Evolutionary conservation across 1,140 invertebrate species (phyloP), one percentile per base, ranked within the genome.

Genomic region (Chymomyza costata): DNA sequence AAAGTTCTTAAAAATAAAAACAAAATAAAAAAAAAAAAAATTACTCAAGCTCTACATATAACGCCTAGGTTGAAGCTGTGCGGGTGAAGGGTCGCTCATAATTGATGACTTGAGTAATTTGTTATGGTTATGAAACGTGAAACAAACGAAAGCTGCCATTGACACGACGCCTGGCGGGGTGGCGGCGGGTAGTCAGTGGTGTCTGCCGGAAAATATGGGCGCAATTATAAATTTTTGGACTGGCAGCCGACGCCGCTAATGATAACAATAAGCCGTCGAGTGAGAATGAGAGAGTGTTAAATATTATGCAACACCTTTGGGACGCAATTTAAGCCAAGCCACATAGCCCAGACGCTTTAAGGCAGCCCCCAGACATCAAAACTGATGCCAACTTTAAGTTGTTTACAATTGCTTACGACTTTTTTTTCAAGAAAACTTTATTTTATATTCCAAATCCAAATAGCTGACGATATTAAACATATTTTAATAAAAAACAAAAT

Each of bases 31-130:
- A 10, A 32, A 50, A 28, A 60, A 40, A 8, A n/a, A n/a, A n/a
- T n/a, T n/a, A n/a, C n/a, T n/a, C 13, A 48, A 21, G 17, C 40
- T 15, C 32, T 17, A 18, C 21, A 39, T 16, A 43, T n/a, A n/a
- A n/a, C n/a, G n/a, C n/a, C n/a, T n/a, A n/a, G 21, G 21, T 57
- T 50, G 54, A 62, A 21, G n/a, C n/a, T n/a, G 39, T 45, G 65
- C 28, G 19, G 46, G 47, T 49, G 47, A 52, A 69, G 60, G 53
- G 54, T 15, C 30, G 18, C 56, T 61, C 71, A 80, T 78, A 78
- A 78, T 78, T 78, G 71, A 78, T 78, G 71, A 78, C 71, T 73
- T 80, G 60, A 78, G 71, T 78, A 78, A 78, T 78, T 78, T 78
- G 71, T 78, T 78, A 78, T 78, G 71, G 71, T 61, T 59, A 32